Base-by-base conservation (phyloP, 2,797 vertebrate genomes). In the Mionectes olivaceus region DNA sequence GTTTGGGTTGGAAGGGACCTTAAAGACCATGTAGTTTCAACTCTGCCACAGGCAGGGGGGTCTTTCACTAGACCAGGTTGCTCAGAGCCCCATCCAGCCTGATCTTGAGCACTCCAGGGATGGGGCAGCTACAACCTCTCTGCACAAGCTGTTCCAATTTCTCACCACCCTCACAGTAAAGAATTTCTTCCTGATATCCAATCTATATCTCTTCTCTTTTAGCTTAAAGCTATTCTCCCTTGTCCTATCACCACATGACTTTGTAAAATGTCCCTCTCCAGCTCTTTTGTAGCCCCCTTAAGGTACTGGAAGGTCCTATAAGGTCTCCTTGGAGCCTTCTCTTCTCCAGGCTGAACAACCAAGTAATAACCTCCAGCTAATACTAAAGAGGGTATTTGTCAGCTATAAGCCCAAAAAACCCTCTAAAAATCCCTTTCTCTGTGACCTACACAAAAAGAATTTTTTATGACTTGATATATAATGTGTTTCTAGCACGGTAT, bases 321-420 rank as follows among this genome's bases (percentile, higher is more conserved):
- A 44, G 7, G 24, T 57, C 14, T 46, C 57, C 28, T 39, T 22
- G 12, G 14, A 77, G 37, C 19, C 24, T 50, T 46, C 28, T 77
- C 50, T 33, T 77, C 24, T 52, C 49, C 24, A 30, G 37, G 28
- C 44, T 33, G 37, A 57, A 44, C 9, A 44, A 46, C 3, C 50
- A 70, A 46, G 13, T 25, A 44, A 61, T 13, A 52, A 33, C 5
- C 8, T 37, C 30, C 32, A 87, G 61, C 7, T 16, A 49, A 75
- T 46, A 64, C 55, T 65, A 64, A 83, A 59, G 27, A 64, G 12
- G 32, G 8, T 21, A 69, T 69, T 23, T 65, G 28, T 43, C 47
- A 73, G 55, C 75, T 64, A 59, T 28, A 55, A 94, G 80, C 44
- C 68, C 64, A 82, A 37, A 89, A 80, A 82, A 87, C 49, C 7